These are phyloP conservation scores for Spialia ferax DNA, from an alignment of 2,888 invertebrate genomes.

Conservation along the genomic window DNA sequence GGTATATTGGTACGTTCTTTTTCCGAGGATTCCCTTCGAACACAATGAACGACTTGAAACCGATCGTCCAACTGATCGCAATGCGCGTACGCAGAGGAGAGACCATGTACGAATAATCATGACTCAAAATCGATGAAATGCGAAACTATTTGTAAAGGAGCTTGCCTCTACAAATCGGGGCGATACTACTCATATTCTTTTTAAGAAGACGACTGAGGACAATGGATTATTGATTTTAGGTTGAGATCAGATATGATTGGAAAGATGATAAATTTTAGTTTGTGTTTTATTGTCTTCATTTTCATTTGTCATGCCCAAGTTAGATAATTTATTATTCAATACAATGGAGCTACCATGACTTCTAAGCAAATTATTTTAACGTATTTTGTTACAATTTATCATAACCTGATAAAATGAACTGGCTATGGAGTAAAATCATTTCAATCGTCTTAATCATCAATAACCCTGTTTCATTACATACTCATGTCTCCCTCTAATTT, in stretches of 20 bases:
- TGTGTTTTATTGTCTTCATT: not conserved
- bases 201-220: constrained; percentile 15
- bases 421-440: too few species aligned
- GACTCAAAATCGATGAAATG: constrained; percentile 35
- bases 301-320: not conserved
- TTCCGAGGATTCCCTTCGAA: constrained; percentile 43
- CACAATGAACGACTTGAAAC: constrained; percentile 46
- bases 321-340: not conserved
- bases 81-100: constrained; percentile 34
- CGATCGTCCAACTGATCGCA: constrained; percentile 41
- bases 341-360: too few species aligned
- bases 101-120: constrained; percentile 34
- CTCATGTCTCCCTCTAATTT: too few species aligned
- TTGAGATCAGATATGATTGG: constrained; percentile 19
- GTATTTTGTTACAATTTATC: not conserved
- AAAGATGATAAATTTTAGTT: not conserved
- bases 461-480: too few species aligned
- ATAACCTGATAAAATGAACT: too few species aligned
- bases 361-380: too few species aligned
- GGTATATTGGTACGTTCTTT: constrained; percentile 45
- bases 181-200: constrained; percentile 19
- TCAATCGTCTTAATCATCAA: too few species aligned
- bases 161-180: constrained; percentile 23
- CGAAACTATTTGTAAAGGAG: constrained; percentile 35
- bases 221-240: constrained; percentile 30